phyloP scores from a whole-genome alignment of 2,113 vertebrate species.

The Butastur rufipennis region DNA sequence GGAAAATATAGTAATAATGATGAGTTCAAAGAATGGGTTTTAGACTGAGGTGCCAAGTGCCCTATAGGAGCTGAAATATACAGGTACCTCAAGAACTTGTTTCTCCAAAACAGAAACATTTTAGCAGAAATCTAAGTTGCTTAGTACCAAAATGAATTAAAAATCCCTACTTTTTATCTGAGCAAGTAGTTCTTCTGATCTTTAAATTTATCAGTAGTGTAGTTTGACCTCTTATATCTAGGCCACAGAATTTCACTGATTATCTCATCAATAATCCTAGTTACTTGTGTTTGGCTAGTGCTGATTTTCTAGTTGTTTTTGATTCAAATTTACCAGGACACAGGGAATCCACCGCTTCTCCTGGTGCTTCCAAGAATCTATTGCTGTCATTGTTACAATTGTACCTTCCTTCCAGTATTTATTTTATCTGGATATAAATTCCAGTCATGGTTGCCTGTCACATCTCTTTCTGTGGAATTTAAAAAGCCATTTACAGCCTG shows the following conservation, averaged over 20 bases:
- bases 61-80: neutral
- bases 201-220: neutral
- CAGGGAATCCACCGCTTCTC: neutral
- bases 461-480: neutral
- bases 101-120: neutral
- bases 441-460: neutral
- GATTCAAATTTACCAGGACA: neutral
- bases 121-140: neutral
- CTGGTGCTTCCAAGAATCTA: neutral
- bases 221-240: neutral
- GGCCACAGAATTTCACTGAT: neutral
- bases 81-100: rapidly evolving
- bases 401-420: neutral
- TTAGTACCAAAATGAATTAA: neutral
- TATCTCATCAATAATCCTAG: neutral
- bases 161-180: neutral
- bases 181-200: neutral
- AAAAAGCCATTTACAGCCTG: neutral
- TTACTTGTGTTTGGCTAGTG: neutral
- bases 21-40: neutral
- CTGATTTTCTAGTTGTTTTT: neutral
- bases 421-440: neutral
- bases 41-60: neutral
- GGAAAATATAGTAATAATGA: neutral
- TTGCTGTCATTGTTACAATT: neutral